These are phyloP conservation scores for Nomada goodeniana DNA, from an alignment of 2,888 invertebrate genomes.

Conservation along the genomic window DNA sequence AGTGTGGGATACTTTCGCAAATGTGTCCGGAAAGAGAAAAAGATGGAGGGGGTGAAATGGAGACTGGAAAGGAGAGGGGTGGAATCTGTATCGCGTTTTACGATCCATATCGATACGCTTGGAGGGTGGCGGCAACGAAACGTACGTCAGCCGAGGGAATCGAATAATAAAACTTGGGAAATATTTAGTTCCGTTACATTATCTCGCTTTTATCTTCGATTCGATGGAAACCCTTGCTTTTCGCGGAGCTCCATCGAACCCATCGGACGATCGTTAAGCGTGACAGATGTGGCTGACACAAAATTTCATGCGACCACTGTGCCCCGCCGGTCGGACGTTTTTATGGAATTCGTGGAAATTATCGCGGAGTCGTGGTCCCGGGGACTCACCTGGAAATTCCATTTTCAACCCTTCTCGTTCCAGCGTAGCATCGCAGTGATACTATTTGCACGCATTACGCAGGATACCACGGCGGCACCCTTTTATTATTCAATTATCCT, in stretches of 20 bases:
- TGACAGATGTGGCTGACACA: conserved; percentile 8
- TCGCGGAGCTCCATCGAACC: background rate
- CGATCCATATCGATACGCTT: conserved; percentile 45
- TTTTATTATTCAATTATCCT: conserved; percentile 51
- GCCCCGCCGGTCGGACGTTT: background rate
- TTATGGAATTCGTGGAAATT: background rate
- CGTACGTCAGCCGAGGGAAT: conserved; percentile 26
- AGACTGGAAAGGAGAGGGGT: background rate
- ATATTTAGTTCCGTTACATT: conserved; percentile 54
- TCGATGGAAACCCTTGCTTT: background rate
- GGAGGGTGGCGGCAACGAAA: background rate
- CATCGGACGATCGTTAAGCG: conserved; percentile 6
- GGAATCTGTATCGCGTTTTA: conserved; percentile 41
- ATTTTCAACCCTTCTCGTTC: background rate
- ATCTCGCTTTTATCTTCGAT: conserved; percentile 28
- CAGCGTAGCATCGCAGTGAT: background rate
- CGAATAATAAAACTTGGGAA: conserved; percentile 39
- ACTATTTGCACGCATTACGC: conserved; percentile 22
- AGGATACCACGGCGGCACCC: background rate
- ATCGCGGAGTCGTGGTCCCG: background rate
- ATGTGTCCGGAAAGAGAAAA: conserved; percentile 9
- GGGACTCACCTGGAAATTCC: background rate
- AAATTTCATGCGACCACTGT: background rate
- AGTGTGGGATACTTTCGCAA: conserved; percentile 40
- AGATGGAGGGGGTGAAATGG: background rate